Evolutionary conservation across 2,113 vertebrate species (phyloP).

Genomic region (Ursus arctos): DNA sequence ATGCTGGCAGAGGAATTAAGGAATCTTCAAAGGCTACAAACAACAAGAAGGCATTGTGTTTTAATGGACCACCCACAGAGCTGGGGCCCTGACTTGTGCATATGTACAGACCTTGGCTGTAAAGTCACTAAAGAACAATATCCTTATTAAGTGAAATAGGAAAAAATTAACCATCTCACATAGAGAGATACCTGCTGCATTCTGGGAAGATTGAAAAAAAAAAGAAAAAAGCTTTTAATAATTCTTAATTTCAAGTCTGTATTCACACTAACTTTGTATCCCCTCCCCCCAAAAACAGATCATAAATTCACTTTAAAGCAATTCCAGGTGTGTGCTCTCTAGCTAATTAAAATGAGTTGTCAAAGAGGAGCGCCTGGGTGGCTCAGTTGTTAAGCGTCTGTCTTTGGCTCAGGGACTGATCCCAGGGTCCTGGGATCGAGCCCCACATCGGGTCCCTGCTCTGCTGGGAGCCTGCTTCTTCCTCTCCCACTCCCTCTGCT

Average conservation of each 20-base stretch:
- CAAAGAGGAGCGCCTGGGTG: not conserved
- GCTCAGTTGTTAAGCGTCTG: too few species aligned
- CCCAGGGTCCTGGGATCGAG: too few species aligned
- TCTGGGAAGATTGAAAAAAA: not conserved
- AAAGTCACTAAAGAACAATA: not conserved
- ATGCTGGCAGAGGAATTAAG: not conserved
- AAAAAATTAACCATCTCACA: not conserved
- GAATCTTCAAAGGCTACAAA: not conserved
- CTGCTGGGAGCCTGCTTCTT: too few species aligned
- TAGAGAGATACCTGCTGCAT: not conserved
- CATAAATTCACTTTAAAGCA: slow-evolving; percentile 9
- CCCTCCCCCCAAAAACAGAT: not conserved
- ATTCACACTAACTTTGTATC: not conserved
- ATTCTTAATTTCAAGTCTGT: not conserved
- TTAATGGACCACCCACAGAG: not conserved
- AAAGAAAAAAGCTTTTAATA: not conserved
- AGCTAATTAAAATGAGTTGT: not conserved
- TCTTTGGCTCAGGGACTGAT: too few species aligned
- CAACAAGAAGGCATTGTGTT: not conserved
- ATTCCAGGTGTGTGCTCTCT: not conserved
- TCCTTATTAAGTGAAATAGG: not conserved
- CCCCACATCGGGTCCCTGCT: too few species aligned
- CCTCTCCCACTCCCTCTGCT: too few species aligned
- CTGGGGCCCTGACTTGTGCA: not conserved
- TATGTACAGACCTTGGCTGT: not conserved